Evolutionary conservation across 2,797 vertebrate species (phyloP).

Genomic region (Anolis apletophallus): DNA sequence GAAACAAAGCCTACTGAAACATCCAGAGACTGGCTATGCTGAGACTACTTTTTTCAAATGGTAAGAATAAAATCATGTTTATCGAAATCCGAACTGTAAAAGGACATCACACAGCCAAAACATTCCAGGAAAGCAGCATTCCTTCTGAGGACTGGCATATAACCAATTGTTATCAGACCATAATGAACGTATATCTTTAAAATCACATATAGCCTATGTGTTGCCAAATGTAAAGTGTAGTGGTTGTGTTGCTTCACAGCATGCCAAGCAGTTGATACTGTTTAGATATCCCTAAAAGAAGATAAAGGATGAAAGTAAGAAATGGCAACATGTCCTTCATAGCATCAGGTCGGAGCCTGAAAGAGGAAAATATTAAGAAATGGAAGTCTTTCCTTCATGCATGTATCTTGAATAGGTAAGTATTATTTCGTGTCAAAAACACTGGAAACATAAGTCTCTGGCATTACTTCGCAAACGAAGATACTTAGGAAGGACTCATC

Average conservation of each 20-base stretch:
- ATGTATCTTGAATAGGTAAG: accelerated
- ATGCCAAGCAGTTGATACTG: too few relatives aligned
- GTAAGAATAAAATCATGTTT: neutral
- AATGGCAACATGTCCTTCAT: neutral
- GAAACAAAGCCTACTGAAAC: neutral
- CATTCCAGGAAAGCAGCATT: neutral
- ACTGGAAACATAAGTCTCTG: too few relatives aligned
- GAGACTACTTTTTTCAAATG: neutral
- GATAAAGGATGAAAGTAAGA: neutral
- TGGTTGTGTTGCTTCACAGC: neutral
- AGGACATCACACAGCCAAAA: neutral
- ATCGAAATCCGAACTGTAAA: neutral
- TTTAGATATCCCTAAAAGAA: neutral
- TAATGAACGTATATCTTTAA: neutral
- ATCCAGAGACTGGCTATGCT: neutral
- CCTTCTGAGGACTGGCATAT: neutral
- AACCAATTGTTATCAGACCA: neutral
- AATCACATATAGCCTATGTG: neutral
- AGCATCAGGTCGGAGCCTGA: neutral
- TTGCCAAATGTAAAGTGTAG: neutral
- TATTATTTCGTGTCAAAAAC: too few relatives aligned
- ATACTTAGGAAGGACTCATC: too few relatives aligned
- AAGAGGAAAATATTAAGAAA: neutral
- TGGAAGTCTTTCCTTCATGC: neutral
- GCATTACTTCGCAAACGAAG: too few relatives aligned